These are phyloP conservation scores for Pseudorasbora parva DNA, from an alignment of 2,113 vertebrate species.

Conservation along the genomic window DNA sequence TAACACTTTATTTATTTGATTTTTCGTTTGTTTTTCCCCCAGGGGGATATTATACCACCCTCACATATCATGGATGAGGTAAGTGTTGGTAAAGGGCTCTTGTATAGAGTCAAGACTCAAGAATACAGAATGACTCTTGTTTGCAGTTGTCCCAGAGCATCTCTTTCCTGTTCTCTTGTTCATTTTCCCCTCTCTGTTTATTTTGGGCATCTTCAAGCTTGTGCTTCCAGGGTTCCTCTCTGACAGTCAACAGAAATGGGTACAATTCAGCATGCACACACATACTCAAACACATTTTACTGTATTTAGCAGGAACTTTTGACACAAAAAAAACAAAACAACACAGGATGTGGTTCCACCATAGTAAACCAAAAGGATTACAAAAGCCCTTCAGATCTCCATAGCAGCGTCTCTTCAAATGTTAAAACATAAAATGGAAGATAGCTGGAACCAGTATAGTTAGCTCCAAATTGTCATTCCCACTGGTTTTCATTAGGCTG, in stretches of 20 bases:
- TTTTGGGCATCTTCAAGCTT: conserved; percentile 72
- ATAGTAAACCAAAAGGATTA: neutral
- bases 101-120: no score
- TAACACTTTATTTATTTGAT: conserved; percentile 6
- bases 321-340: neutral
- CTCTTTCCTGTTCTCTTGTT: conserved; percentile 23
- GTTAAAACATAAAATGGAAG: neutral
- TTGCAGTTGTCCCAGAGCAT: neutral
- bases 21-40: neutral
- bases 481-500: conserved; percentile 19
- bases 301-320: neutral
- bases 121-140: conserved; percentile 19
- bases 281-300: neutral
- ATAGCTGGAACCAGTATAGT: conserved; percentile 9
- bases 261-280: conserved; percentile 63
- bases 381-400: neutral
- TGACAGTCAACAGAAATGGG: conserved; percentile 85
- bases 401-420: neutral
- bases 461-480: conserved; percentile 1
- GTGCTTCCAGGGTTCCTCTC: conserved; percentile 77
- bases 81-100: conserved; percentile 12
- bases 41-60: conserved; percentile 50
- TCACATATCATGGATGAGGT: conserved; percentile 59
- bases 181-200: conserved; percentile 24
- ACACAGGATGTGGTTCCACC: conserved; percentile 4